These are phyloP conservation scores for Periophthalmodon schlosseri DNA, from an alignment of 2,113 vertebrate genomes.

Conservation along the genomic window DNA sequence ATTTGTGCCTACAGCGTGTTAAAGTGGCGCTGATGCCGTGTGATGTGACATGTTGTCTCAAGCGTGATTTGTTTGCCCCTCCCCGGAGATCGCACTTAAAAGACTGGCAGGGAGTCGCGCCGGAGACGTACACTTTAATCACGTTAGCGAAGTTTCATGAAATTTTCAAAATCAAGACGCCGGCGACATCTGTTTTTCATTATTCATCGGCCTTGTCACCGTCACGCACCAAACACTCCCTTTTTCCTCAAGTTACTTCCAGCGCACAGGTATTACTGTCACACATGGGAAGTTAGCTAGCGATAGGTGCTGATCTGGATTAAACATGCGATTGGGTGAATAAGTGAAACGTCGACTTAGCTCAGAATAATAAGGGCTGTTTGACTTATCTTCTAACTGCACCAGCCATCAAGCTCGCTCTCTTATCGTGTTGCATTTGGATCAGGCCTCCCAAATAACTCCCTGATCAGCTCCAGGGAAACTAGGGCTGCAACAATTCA, in stretches of 20 bases:
- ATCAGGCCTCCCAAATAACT: constrained; percentile 42
- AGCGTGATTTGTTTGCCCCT: constrained; percentile 73
- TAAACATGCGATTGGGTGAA: constrained; percentile 26
- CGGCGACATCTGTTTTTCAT: constrained; percentile 75
- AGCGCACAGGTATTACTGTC: constrained; percentile 57
- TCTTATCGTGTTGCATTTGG: constrained; percentile 74
- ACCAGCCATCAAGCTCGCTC: constrained; percentile 73
- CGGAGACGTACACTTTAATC: constrained; percentile 76
- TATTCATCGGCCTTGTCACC: constrained; percentile 77
- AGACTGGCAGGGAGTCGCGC: constrained; percentile 70
- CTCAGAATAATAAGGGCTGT: constrained; percentile 61
- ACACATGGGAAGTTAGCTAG: background rate
- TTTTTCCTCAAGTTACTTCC: constrained; percentile 70
- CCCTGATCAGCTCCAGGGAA: constrained; percentile 60
- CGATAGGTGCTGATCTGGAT: background rate
- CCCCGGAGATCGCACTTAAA: constrained; percentile 69
- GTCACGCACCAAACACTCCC: constrained; percentile 62
- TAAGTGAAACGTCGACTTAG: constrained; percentile 33
- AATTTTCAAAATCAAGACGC: constrained; percentile 73
- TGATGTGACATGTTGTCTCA: constrained; percentile 77
- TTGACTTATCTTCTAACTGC: constrained; percentile 73
- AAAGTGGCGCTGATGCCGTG: constrained; percentile 44
- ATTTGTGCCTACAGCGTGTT: constrained; percentile 16
- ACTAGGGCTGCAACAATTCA: background rate
- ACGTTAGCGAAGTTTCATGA: constrained; percentile 74